Evolutionary conservation across 2,797 vertebrate genomes (phyloP), one percentile per base, ranked within the genome.

Genomic region (Cephalopachus bancanus): DNA sequence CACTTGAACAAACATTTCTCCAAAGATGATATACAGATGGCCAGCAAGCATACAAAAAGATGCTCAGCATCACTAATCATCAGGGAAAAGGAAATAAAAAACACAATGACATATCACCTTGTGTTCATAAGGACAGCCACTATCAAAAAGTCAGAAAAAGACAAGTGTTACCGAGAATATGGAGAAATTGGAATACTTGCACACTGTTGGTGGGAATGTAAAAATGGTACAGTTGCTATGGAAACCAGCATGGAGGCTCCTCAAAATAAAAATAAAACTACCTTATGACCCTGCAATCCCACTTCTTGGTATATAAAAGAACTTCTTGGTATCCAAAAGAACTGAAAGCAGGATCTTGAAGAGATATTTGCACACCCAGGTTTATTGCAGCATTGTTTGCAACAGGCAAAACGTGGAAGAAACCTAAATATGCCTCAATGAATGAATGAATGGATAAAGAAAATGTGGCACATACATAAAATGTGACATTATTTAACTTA

Each of bases 31-130:
- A 79, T 6, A 72, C n/a, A 72, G 79, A 91, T 28, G 12, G 64
- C 72, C 89, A 84, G 60, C 65, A 85, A 89, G 22, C 37, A 79
- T 26, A 89, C 30, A 49, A 62, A 57, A 93, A 93, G 80, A 79
- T 89, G 64, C 51, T 79, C 49, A 79, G 49, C 5, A 85, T 57
- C 33, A 65, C 28, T 24, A 60, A 51, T 74, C 33, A 65, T 9
- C n/a, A 74, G 37, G 24, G 11, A 90, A 85, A 60, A 49, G 80
- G 2, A 57, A 57, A 79, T 57, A 53, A 79, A 57, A 79, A 8
- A 30, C 19, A 14, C 51, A 85, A 74, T 8, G 20, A 3, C 17
- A n/a, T 20, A 53, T 30, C 37, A 90, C 24, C 65, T 90, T 44
- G 74, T 5, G 72, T 19, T 26, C 8, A 8, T 65, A 22, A 55